These are phyloP conservation scores for Melanerpes formicivorus DNA, from an alignment of 2,113 vertebrate species.

Conservation along the genomic window DNA sequence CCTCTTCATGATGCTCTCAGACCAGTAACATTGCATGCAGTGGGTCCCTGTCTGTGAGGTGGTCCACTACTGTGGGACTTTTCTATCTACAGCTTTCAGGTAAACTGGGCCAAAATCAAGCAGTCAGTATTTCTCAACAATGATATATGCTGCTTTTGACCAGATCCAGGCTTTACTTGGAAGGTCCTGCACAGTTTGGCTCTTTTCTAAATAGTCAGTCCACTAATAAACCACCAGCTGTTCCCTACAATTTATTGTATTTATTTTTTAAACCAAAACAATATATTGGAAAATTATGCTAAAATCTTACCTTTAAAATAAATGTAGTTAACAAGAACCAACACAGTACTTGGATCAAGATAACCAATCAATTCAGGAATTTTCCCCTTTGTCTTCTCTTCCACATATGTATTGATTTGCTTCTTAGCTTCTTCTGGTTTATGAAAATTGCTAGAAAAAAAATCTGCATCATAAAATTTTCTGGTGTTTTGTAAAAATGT, in stretches of 20 bases:
- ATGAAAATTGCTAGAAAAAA: constrained; percentile 73
- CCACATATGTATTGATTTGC: constrained; percentile 79
- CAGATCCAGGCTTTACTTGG: not conserved
- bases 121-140: not conserved
- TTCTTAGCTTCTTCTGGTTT: constrained; percentile 57
- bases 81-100: not conserved
- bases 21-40: fast-evolving
- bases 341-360: constrained; percentile 72
- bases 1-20: not conserved
- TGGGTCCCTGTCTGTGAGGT: not conserved
- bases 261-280: not conserved
- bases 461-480: constrained; percentile 71
- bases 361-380: constrained; percentile 77
- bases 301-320: constrained; percentile 82
- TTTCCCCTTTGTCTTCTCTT: constrained; percentile 80
- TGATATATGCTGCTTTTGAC: not conserved
- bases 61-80: not conserved
- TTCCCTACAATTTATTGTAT: not conserved
- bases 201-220: not conserved
- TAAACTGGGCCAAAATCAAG: not conserved
- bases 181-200: not conserved
- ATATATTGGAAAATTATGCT: not conserved
- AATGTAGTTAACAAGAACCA: constrained; percentile 87
- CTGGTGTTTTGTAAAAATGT: constrained; percentile 75
- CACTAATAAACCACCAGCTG: not conserved